These are phyloP conservation scores for Danio rerio DNA, from an alignment of 2,113 vertebrate genomes.

Conservation along the genomic window GRCz12tu NC_133200.1:17180001-17180500, in stretches of 20 bases:
- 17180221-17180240: constrained; percentile 95
- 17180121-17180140: constrained; percentile 80
- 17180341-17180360: constrained; percentile 85
- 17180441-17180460: too few relatives aligned
- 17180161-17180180: constrained; percentile 88
- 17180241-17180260: constrained; percentile 95
- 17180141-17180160: constrained; percentile 89
- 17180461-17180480: too few relatives aligned
- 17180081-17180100: too few relatives aligned
- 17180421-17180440: neutral
- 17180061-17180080: too few relatives aligned
- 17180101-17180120: neutral
- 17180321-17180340: constrained; percentile 87
- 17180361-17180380: constrained; percentile 95
- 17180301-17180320: constrained; percentile 98
- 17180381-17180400: constrained; percentile 87
- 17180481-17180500: too few relatives aligned
- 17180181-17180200: constrained; percentile 89
- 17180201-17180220: constrained; percentile 95
- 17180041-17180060: too few relatives aligned
- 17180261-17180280: constrained; percentile 90
- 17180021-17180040: too few relatives aligned
- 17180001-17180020: too few relatives aligned
- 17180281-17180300: constrained; percentile 98
- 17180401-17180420: too few relatives aligned